Evolutionary conservation across 2,888 invertebrate genomes (phyloP), one percentile per base, ranked within the genome.

Genomic region (Pseudococcus jackbeardsleyi): DNA sequence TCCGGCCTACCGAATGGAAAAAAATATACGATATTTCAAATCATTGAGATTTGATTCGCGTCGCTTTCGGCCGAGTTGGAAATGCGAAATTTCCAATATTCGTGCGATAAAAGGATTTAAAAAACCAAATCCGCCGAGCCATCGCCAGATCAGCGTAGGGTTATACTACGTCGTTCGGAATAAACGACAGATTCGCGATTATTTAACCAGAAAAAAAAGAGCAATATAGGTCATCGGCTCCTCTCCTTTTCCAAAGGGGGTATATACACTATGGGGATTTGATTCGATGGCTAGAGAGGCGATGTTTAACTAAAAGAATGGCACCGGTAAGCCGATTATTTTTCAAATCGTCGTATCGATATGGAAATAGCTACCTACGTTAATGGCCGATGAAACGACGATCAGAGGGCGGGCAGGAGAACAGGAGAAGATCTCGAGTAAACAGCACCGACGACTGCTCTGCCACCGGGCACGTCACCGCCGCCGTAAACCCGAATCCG

Each of bases 71-170:
- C 22, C 22, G 1, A 59, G 59, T n/a, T 19, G 59, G 17, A 19
- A 19, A 19, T 7, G 64, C n/a, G 72, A 17, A 33, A 72, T 72
- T 72, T 72, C 33, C 72, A 72, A 72, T 72, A 72, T 72, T 72
- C 72, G 26, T 26, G 68, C 22, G 26, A 72, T 64, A 72, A 72
- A 72, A 72, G 72, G 72, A 72, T 72, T 72, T 72, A 72, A 72
- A 72, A 72, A 72, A 15, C 72, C 7, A 72, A 72, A 72, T 33
- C 26, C 72, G 72, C 26, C 11, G 26, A 68, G 59, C 59, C 59
- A 59, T 68, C 59, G 59, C 11, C 64, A 12, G 64, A 64, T 64
- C 64, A 59, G 59, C 59, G 26, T 33, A 33, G 26, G 26, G 26
- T 33, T 33, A 33, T 33, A 33, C 26, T 9, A 3, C 39, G 39